Base-by-base conservation (phyloP, 2,888 invertebrate species). In the Leistus spinibarbis region DNA sequence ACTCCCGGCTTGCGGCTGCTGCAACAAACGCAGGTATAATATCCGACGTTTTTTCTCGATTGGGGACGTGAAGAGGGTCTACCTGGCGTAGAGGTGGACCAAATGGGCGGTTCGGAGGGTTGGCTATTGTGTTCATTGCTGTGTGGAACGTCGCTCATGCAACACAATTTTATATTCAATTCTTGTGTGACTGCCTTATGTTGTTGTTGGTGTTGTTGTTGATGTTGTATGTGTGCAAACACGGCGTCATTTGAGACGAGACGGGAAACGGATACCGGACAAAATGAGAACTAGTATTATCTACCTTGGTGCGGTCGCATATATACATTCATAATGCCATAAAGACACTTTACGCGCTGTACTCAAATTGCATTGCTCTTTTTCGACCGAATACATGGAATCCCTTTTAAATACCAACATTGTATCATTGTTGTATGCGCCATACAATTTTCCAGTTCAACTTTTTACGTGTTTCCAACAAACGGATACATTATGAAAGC, bases 141-240 rank as follows among this genome's bases (percentile, higher is more conserved):
- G 73, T 67, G 66, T 70, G 66, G 54, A 20, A 67, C 73, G 66
- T 40, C 66, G 22, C 27, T 64, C 64, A 56, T 40, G 56, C 66
- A 60, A 65, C 57, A 73, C 67, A 57, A 73, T 73, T 73, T 67
- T 67, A 67, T 73, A 73, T 73, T 73, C 73, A 67, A 63, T 71
- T 27, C 66, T 53, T 27, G 66, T 53, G 66, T 66, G 66, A 66
- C 40, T 66, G 66, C 19, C 66, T 27, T 24, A 53, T 53, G 66
- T 19, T 73, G 56, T 69, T 73, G 40, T 40, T 40, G 40, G 13
- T 40, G 40, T 40, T 40, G 40, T 10, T 40, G 40, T 40, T 40
- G 40, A 10, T 40, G 10, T n/a, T n/a, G n/a, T n/a, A n/a, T 40
- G 73, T 73, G 73, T 73, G 73, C 73, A 73, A 73, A 73, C 73